These are phyloP conservation scores for Drosophila willistoni DNA, from an alignment of 1,140 invertebrate species.

Conservation along the genomic window DNA sequence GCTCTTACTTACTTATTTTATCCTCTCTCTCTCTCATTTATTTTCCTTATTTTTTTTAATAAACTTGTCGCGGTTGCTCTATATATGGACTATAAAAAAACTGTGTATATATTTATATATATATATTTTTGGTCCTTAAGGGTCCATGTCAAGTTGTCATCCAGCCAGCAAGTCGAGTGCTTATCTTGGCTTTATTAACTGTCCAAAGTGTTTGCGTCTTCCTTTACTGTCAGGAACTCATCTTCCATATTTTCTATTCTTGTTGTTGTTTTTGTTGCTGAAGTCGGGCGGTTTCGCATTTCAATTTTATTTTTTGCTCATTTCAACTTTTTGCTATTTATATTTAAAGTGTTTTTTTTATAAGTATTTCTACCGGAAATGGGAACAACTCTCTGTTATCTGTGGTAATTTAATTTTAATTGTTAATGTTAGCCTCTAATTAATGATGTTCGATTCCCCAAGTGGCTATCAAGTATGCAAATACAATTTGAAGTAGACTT, in stretches of 20 bases:
- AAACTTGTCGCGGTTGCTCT: constrained; percentile 12
- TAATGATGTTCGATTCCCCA: constrained; percentile 23
- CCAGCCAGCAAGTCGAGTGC: constrained; percentile 46
- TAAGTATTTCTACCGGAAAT: background rate
- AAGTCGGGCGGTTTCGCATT: constrained; percentile 42
- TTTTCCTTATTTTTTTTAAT: constrained; percentile 30
- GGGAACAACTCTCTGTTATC: background rate
- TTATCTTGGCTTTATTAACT: constrained; percentile 74
- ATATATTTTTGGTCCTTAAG: constrained; percentile 5
- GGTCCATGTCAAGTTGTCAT: constrained; percentile 27
- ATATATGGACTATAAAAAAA: background rate
- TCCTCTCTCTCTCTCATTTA: background rate
- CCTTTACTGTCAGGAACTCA: constrained; percentile 18
- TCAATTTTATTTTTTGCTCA: constrained; percentile 34
- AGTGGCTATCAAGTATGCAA: constrained; percentile 39
- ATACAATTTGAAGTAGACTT: constrained; percentile 29
- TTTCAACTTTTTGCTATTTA: constrained; percentile 26
- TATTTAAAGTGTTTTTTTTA: background rate
- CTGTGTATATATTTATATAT: background rate
- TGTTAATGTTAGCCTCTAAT: constrained; percentile 23
- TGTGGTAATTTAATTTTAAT: constrained; percentile 3
- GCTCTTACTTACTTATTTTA: background rate
- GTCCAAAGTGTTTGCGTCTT: constrained; percentile 50
- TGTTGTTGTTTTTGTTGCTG: background rate
- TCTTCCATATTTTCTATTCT: constrained; percentile 38